A percentile compares a stretch with the other conserved stretches of the same genome.
Conservation (phyloP, 2,113 vertebrate species). For the Opisthocomus hoazin region DNA sequence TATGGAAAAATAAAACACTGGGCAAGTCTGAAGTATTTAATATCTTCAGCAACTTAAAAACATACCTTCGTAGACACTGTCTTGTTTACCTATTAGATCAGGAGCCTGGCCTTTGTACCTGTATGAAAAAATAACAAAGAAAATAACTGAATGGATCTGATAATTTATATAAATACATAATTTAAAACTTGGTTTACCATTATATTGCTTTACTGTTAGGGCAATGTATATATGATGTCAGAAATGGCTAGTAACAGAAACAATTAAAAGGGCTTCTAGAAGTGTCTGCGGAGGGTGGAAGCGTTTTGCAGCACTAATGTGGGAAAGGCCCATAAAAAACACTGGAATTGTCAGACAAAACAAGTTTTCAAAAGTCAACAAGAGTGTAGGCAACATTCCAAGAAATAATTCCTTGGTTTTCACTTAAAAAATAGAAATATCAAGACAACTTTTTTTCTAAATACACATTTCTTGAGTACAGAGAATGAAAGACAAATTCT, state of each 20-base stretch:
- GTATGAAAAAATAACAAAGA: constrained; percentile 6
- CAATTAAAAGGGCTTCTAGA: background rate
- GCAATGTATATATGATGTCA: background rate
- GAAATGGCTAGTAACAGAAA: background rate
- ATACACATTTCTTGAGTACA: background rate
- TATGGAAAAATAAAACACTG: background rate
- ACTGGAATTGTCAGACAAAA: background rate
- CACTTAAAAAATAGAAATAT: background rate
- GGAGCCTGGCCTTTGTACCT: constrained; percentile 97
- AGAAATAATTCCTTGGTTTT: background rate
- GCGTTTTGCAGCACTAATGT: background rate
- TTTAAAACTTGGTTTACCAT: background rate
- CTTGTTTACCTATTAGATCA: constrained; percentile 96
- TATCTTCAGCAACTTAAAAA: background rate
- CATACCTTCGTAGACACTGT: constrained; percentile 97
- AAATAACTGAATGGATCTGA: background rate
- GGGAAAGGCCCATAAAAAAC: background rate
- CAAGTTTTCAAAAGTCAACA: background rate
- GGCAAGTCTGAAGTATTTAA: background rate
- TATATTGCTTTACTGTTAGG: background rate
- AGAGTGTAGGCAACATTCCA: background rate
- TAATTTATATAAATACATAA: background rate
- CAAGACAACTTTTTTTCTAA: background rate
- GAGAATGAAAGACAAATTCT: background rate
- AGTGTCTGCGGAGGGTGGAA: background rate